Percentiles rank a stretch among this genome's conserved stretches.
These are phyloP conservation scores for Tachystola acroxantha DNA, from an alignment of 2,888 invertebrate genomes.

Conservation along the genomic window DNA sequence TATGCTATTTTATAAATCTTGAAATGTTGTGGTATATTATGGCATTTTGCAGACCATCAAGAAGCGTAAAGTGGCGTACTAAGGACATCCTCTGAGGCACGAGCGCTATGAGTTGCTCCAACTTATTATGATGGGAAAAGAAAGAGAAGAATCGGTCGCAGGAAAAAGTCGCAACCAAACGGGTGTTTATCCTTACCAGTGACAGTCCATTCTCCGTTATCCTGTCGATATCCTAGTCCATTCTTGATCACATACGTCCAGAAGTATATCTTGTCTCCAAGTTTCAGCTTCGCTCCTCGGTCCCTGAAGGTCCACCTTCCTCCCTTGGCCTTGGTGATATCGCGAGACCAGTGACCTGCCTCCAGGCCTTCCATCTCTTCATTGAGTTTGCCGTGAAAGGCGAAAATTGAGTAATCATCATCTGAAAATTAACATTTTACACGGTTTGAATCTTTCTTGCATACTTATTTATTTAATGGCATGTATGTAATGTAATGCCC, in stretches of 20 bases:
- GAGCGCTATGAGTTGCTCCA: too few species aligned
- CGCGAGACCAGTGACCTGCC: slow-evolving; percentile 81
- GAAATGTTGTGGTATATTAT: too few species aligned
- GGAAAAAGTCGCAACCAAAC: too few species aligned
- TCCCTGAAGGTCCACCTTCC: slow-evolving; percentile 84
- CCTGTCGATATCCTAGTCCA: slow-evolving; percentile 83
- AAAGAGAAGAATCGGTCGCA: too few species aligned
- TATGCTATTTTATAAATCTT: too few species aligned
- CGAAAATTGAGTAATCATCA: slow-evolving; percentile 76
- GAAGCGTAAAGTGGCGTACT: too few species aligned
- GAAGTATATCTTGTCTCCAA: slow-evolving; percentile 84
- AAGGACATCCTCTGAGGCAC: too few species aligned
- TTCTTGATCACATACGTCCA: slow-evolving; percentile 86
- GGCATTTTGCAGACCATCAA: too few species aligned
- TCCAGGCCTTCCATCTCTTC: slow-evolving; percentile 84
- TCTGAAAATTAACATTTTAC: slow-evolving; percentile 42
- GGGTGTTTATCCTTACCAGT: slow-evolving; percentile 63
- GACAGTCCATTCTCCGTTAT: slow-evolving; percentile 79
- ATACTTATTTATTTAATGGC: too few species aligned
- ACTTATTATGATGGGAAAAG: too few species aligned
- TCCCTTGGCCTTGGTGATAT: slow-evolving; percentile 78
- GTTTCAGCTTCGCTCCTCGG: slow-evolving; percentile 72
- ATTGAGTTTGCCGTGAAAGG: slow-evolving; percentile 82
- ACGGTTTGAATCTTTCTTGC: too few species aligned
- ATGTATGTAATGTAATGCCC: too few species aligned